Base-by-base conservation (phyloP, 2,888 invertebrate species). In the Loripinus fragilis region DNA sequence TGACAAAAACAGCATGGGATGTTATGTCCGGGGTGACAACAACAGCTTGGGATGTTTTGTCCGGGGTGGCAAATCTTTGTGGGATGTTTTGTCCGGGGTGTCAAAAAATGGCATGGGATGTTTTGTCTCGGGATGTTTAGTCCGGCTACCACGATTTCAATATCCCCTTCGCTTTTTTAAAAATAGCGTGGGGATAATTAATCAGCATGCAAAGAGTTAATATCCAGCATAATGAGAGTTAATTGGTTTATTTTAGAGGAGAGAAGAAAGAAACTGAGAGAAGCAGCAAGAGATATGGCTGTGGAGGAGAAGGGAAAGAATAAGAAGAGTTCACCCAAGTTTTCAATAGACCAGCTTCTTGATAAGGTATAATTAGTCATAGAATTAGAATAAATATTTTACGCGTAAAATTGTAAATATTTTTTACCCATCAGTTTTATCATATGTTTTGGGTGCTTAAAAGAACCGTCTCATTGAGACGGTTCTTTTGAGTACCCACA, bases 291-390 rank as follows among this genome's bases (percentile, higher is more conserved):
- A 76, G 80, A 85, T 71, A 52, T 85, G 10, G 76, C 77, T 12
- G 67, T 66, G 68, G 83, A 82, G 75, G 70, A 75, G 25, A 81
- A 83, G 30, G 76, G 74, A 64, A 87, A 83, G 38, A 72, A 78
- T 48, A 30, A 60, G 28, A 8, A 30, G 12, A 15, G 52, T 1
- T 81, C 81, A 15, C 33, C 67, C 38, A 86, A 86, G 71, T 88
- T 88, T 71, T 81, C 85, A 52, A 81, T 90, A 64, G 89, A 90
- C 69, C 88, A 88, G 74, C 78, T 91, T n/a, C 68, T 91, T 41
- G 88, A 89, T 35, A 89, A 90, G 84, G 91, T 90, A 78, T 68
- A 52, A 69, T n/a, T n/a, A n/a, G n/a, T n/a, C n/a, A n/a, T n/a
- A n/a, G n/a, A n/a, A n/a, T n/a, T n/a, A n/a, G n/a, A n/a, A n/a